Percentiles rank a stretch among this genome's conserved stretches.
Evolutionary conservation across 1,140 invertebrate genomes (phyloP).

Genomic region (Microplitis mediator): DNA sequence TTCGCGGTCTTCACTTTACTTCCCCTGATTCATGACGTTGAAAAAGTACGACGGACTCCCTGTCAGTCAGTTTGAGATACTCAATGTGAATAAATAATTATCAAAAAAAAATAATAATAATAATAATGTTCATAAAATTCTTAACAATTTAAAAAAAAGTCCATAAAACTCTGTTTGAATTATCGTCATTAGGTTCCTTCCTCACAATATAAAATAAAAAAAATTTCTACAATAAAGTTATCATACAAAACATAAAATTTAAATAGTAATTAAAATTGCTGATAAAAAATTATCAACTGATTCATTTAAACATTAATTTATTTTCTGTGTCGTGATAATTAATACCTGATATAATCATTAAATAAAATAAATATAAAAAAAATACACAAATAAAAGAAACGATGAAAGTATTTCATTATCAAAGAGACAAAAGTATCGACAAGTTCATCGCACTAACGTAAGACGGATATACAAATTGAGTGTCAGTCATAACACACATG

Average conservation of each 20-base stretch:
- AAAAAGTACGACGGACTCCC: slow-evolving; percentile 3
- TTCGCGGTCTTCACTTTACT: not conserved
- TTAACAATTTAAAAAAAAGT: too few species aligned
- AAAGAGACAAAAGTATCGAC: slow-evolving; percentile 17
- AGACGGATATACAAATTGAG: not conserved
- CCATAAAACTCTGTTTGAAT: too few species aligned
- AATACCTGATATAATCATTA: too few species aligned
- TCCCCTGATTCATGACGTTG: slow-evolving; percentile 13
- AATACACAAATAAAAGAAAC: not conserved
- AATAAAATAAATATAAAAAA: not conserved
- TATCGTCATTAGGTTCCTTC: too few species aligned
- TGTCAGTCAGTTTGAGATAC: slow-evolving; percentile 4
- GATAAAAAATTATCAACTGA: too few species aligned
- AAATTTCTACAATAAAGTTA: not conserved
- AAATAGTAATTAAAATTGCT: too few species aligned
- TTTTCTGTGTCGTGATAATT: too few species aligned
- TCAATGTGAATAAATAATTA: not conserved
- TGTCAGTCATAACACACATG: not conserved
- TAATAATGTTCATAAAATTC: not conserved
- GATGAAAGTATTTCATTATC: not conserved
- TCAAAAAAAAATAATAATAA: not conserved
- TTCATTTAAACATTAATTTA: too few species aligned
- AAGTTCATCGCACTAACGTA: slow-evolving; percentile 10
- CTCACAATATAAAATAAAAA: not conserved
- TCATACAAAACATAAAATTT: too few species aligned